Evolutionary conservation across 2,113 vertebrate species (phyloP), one percentile per base, ranked within the genome.

Genomic region (Aspiorhynchus laticeps): DNA sequence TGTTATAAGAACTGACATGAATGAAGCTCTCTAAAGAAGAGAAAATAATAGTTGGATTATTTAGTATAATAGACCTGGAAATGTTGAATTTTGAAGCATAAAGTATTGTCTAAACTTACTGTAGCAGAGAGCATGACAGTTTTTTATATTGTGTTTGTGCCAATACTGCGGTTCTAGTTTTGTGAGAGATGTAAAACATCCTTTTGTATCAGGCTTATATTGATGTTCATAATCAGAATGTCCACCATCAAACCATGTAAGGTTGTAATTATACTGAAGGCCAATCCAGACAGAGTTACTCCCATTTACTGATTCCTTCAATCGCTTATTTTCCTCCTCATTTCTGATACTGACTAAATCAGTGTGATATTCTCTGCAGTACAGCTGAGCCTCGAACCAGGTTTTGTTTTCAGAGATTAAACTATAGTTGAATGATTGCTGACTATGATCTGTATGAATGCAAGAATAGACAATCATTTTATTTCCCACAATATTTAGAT

Each of bases 221-320:
- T 36, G 56, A 61, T n/a, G 2, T n/a, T 1, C 0, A 61, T 65
- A 91, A 5, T 87, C 26, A 8, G 92, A 93, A 77, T 87, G 46
- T 76, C 88, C 76, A 2, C 61, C 26, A 88, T 93, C 90, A 36
- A 36, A 36, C 33, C 33, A 36, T 2, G 33, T 4, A 36, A 36
- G 33, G 33, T 4, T 36, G 33, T 36, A 3, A 36, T 36, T 36
- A 36, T 36, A 36, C 33, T 36, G 33, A 36, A 36, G 33, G 46
- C 91, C 92, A 48, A 93, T 94, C 94, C 93, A 94, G 83, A 91
- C 90, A 74, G 76, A 0, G 1, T 0, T 75, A 8, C 1, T 2
- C 1, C 8, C 31, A 0, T n/a, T 12, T 56, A 74, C 85, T 48
- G 24, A 0, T 0, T 46, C 0, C 7, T 5, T 69, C 10, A 91